A percentile compares a stretch with the other conserved stretches of the same genome.
These are phyloP conservation scores for Microtus oregoni DNA, from an alignment of 2,113 vertebrate species.

Conservation along the genomic window DNA sequence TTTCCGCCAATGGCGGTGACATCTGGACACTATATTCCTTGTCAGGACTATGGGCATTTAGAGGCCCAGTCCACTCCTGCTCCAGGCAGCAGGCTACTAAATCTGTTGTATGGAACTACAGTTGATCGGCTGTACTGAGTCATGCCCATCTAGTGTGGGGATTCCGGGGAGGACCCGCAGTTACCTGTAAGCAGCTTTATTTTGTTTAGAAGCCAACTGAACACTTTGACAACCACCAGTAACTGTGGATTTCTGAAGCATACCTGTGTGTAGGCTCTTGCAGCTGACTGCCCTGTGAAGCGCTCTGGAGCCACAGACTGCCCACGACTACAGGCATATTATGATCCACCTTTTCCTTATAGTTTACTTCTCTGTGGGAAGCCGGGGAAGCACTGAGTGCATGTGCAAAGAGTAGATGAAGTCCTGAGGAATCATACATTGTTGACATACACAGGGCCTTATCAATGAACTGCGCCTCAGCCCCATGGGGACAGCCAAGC, in stretches of 20 bases:
- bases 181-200: neutral
- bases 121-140: neutral
- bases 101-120: neutral
- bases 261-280: too few species aligned
- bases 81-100: neutral
- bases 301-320: accelerated
- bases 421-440: neutral
- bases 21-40: neutral
- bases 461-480: neutral
- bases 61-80: too few species aligned
- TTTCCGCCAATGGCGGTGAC: conserved; percentile 37
- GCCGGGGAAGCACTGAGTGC: neutral
- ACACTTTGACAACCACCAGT: neutral
- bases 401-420: too few species aligned
- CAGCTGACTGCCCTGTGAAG: too few species aligned
- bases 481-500: neutral
- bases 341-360: neutral
- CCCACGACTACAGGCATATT: too few species aligned
- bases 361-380: neutral
- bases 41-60: accelerated
- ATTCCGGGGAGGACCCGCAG: neutral
- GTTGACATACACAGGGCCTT: neutral
- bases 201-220: neutral
- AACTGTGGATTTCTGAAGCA: neutral
- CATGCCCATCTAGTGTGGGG: neutral